Evolutionary conservation across 2,113 vertebrate genomes (phyloP), one percentile per base, ranked within the genome.

Genomic region (Cairina moschata): DNA sequence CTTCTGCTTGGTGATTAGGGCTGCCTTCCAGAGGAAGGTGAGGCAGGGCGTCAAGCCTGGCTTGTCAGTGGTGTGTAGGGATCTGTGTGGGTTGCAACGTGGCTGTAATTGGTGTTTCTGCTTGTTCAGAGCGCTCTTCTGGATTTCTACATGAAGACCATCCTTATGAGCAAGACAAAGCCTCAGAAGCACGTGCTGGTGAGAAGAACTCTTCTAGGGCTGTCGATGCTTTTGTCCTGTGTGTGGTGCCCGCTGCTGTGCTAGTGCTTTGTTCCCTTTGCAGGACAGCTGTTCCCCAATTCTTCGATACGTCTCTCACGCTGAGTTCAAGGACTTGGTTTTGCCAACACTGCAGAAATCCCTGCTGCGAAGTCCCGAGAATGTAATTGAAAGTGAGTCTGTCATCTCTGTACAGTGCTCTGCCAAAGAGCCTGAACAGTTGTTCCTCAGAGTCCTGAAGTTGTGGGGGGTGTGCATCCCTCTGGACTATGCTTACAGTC

Each of bases 101-200:
- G 91, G 26, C 58, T 67, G 18, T 84, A 80, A 95, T 26, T 40
- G 31, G 10, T 65, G 29, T 78, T 71, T 77, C 60, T 95, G 7
- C 83, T 91, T 93, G 55, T 94, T 59, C 90, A 99, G 99, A 98
- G 97, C 29, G 96, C 98, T 58, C 93, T 99, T 40, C 95, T 99
- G 97, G 99, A 99, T 78, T 98, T 99, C 89, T 99, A 99, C n/a
- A 68, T 99, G 91, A 99, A 99, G 97, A 98, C 98, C 8, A 98
- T 99, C 62, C 97, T 99, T n/a, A 99, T 99, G 98, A 99, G 99
- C 98, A 99, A 99, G 97, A 98, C 97, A 1, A 99, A 98, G 92
- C 99, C 99, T 50, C 98, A 98, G 34, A 99, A 98, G 91, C 98
- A 99, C 3, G 94, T 99, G 46, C 86, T 99, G 98, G 99, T 99